A percentile compares a stretch with the other conserved stretches of the same genome.
Conservation (phyloP, 2,888 invertebrate species). For the Epiblema foenella region DNA sequence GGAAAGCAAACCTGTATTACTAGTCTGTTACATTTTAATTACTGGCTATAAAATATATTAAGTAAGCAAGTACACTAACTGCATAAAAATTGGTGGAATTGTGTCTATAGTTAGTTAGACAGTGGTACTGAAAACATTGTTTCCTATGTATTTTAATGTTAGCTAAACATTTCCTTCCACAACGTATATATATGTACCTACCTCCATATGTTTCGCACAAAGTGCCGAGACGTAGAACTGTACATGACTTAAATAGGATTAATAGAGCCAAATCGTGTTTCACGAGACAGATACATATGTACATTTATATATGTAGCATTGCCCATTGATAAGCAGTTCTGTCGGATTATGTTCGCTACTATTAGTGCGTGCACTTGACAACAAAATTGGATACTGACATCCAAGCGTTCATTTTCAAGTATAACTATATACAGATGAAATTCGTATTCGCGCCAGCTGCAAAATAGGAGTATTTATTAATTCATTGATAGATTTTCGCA, state of each 20-base stretch:
- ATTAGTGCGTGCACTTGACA: constrained; percentile 68
- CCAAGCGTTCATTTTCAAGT: constrained; percentile 40
- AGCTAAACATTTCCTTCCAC: not conserved
- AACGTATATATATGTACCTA: not conserved
- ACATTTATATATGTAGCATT: constrained; percentile 44
- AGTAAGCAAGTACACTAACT: not conserved
- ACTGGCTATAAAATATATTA: not conserved
- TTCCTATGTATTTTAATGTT: not conserved
- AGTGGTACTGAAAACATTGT: not conserved
- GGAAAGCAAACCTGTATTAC: not conserved
- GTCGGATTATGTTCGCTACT: constrained; percentile 53
- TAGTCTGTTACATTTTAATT: not conserved
- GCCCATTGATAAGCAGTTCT: constrained; percentile 52
- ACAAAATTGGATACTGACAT: constrained; percentile 66
- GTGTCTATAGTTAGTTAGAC: not conserved
- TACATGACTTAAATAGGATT: constrained; percentile 17
- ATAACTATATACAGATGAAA: constrained; percentile 7
- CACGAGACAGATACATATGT: constrained; percentile 35
- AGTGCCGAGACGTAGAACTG: not conserved
- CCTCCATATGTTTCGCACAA: not conserved
- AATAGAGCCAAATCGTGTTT: constrained; percentile 12
- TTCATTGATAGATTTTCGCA: constrained; percentile 34
- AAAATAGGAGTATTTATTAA: constrained; percentile 19
- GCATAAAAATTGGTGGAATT: not conserved
- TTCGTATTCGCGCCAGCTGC: not conserved